Base-by-base conservation (phyloP, 2,888 invertebrate species). In the Cabera pusaria region DNA sequence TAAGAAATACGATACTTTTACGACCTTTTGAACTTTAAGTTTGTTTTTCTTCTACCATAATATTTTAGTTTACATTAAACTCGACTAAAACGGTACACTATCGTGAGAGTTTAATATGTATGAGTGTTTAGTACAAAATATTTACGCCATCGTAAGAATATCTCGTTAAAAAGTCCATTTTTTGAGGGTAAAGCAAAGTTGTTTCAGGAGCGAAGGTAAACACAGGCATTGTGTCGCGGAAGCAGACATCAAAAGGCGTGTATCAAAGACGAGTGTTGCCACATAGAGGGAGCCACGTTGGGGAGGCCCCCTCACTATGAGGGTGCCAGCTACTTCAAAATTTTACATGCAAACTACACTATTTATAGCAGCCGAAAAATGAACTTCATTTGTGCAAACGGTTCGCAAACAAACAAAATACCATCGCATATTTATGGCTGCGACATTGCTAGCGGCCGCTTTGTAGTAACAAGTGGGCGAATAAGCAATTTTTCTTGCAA, bases 181-280 rank as follows among this genome's bases (percentile, higher is more conserved):
- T 73, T 41, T 53, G 53, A 63, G 56, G 60, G 57, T 59, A 66
- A 68, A 65, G 67, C 56, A 54, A 77, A 67, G 67, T 72, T 74
- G 73, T 73, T 81, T 70, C 64, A 70, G 67, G 65, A 65, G 60
- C 56, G 54, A 63, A 69, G 64, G 72, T 69, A 78, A 79, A 80
- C 67, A 76, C 65, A 67, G 64, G 66, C 65, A 78, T 82, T 84
- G 83, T 84, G 70, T 68, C 64, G 64, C 63, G 63, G 58, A 59
- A 69, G 72, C 68, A 79, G 73, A 82, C 84, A 82, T 87, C 85
- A 85, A 86, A 85, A 83, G 81, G 65, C 70, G 62, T 64, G 67
- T 77, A 74, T 85, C 83, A 86, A 85, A 83, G 81, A 77, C 66
- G 75, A 74, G 78, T 60, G 69, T 61, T 62, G 65, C 55, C 65